phyloP scores from a whole-genome alignment of 1,140 invertebrate species.

The Conopomorpha cramerella region DNA sequence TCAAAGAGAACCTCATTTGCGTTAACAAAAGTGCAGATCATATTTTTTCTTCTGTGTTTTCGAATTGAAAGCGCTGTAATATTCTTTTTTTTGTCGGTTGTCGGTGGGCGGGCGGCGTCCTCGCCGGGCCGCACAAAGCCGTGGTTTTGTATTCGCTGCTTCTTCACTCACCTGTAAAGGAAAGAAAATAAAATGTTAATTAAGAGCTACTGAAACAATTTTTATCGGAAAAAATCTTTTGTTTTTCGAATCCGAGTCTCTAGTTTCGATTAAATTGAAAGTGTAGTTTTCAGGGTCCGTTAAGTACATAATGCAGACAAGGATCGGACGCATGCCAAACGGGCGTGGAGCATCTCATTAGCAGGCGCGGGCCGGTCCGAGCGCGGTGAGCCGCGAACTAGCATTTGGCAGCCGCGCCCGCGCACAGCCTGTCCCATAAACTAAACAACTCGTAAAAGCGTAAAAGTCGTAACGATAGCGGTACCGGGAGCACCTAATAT shows the following conservation, averaged over 20 bases:
- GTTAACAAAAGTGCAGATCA: constrained; percentile 54
- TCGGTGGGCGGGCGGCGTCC: constrained; percentile 10
- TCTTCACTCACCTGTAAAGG: constrained; percentile 54
- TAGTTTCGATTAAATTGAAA: too few species aligned
- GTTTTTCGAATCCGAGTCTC: too few species aligned
- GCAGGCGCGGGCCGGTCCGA: constrained; percentile 22
- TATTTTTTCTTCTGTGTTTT: constrained; percentile 49
- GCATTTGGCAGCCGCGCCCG: constrained; percentile 46
- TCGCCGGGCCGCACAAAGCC: constrained; percentile 33
- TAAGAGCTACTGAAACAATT: constrained; percentile 54
- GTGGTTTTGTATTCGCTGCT: constrained; percentile 38
- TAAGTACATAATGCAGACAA: too few species aligned
- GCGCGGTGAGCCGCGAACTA: constrained; percentile 51
- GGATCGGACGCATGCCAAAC: too few species aligned
- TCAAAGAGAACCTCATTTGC: constrained; percentile 52
- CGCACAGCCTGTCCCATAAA: constrained; percentile 40
- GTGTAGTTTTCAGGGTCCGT: too few species aligned
- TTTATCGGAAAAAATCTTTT: constrained; percentile 42
- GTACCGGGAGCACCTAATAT: constrained; percentile 41
- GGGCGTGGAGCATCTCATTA: constrained; percentile 42
- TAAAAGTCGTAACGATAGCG: constrained; percentile 57
- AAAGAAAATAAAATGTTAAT: constrained; percentile 60
- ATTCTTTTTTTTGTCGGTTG: constrained; percentile 47
- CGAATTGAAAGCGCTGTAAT: constrained; percentile 50
- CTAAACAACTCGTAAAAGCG: constrained; percentile 60